Percentiles rank a stretch among this genome's conserved stretches.
Evolutionary conservation across 2,113 vertebrate genomes (phyloP).

Genomic region (Platycercus adscitus): DNA sequence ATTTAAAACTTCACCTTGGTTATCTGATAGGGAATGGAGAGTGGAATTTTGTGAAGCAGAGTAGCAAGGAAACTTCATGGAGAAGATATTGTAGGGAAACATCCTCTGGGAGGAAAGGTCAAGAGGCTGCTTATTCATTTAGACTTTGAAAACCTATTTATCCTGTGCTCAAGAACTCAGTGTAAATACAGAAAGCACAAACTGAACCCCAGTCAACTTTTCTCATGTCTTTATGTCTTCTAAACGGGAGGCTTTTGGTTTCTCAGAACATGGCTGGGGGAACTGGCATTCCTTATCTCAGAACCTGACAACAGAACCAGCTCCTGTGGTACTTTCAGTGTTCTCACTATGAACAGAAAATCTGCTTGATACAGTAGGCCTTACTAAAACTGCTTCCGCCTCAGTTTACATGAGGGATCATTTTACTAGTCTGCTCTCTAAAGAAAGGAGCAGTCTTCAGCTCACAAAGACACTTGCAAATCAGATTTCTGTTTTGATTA

Average conservation of each 20-base stretch:
- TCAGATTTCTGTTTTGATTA: slow-evolving; percentile 55
- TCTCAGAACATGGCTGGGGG: background rate
- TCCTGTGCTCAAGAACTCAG: background rate
- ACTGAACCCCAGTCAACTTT: background rate
- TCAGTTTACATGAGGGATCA: background rate
- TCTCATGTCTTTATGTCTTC: background rate
- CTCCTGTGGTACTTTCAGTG: background rate
- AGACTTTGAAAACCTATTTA: background rate
- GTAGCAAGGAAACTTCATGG: background rate
- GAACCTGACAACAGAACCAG: background rate
- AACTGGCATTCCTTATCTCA: background rate
- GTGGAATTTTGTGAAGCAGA: background rate
- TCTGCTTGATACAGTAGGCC: slow-evolving; percentile 20
- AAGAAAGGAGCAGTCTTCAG: slow-evolving; percentile 36
- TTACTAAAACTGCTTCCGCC: slow-evolving; percentile 50
- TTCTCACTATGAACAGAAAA: slow-evolving; percentile 59
- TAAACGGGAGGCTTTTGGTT: background rate
- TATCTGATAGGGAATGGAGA: background rate
- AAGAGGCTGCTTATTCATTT: background rate
- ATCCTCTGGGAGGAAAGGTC: background rate
- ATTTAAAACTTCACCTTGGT: background rate
- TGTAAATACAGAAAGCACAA: background rate
- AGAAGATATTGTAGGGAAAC: background rate
- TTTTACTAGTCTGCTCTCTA: slow-evolving; percentile 34
- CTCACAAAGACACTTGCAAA: slow-evolving; percentile 21